Base-by-base conservation (phyloP, 2,888 invertebrate genomes). In the Bruchidius siliquastri region DNA sequence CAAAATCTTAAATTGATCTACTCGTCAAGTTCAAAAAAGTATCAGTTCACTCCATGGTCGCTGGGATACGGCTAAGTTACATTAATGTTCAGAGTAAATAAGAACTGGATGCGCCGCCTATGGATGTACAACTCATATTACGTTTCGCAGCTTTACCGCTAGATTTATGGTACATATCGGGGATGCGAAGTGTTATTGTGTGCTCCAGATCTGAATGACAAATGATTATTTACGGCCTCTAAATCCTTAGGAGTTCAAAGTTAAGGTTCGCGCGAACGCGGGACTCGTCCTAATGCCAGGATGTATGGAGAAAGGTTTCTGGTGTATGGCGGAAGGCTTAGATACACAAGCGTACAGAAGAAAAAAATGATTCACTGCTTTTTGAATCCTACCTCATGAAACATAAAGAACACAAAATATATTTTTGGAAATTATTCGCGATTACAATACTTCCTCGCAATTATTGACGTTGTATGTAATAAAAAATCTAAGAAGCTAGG, bases 111-210 rank as follows among this genome's bases (percentile, higher is more conserved):
- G n/a, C 49, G 18, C 49, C 49, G 49, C 49, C 49, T 18, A 49
- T 49, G 49, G 18, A 4, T 71, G 82, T 82, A 84, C 83, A 83
- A 84, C 84, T 84, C 82, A 83, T 84, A 85, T 84, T 84, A 84
- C 84, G 81, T 85, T 85, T 85, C 84, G 81, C 84, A 84, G 84
- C 83, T 85, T 84, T 82, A 82, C 81, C 78, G 30, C 21, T 76
- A 81, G 81, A 83, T 83, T 82, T 82, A 81, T 82, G 82, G 82
- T 82, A 82, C 79, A 81, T 83, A 82, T 82, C 79, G 80, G 76
- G 81, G 81, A 81, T 81, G 80, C 77, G 77, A 79, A 79, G 80
- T 79, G 81, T 82, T 84, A 82, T 83, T 83, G 83, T 83, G 80
- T 81, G 82, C 81, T 81, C 81, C 79, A 80, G 79, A 81, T 81